These are phyloP conservation scores for Dendrolimus kikuchii DNA, from an alignment of 1,140 invertebrate species.

Conservation along the genomic window DNA sequence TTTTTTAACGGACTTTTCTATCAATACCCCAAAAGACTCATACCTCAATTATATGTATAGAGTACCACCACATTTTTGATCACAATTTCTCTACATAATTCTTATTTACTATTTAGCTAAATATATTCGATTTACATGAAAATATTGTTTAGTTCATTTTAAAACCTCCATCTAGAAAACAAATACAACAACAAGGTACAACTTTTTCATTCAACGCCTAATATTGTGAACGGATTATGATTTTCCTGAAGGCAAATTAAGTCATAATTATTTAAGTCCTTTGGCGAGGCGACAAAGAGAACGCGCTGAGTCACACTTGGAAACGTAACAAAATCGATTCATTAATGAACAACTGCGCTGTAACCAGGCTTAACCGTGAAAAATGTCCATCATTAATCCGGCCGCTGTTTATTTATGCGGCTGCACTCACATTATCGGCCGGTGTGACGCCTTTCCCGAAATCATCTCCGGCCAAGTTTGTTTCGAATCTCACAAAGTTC, in stretches of 20 bases:
- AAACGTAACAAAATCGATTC: slow-evolving; percentile 12
- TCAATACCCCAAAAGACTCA: no score
- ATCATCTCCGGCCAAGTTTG: slow-evolving; percentile 51
- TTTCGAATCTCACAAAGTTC: slow-evolving; percentile 39
- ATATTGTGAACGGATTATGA: no score
- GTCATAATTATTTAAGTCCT: slow-evolving; percentile 7
- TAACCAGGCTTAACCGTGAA: slow-evolving; percentile 37
- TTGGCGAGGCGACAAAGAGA: background rate
- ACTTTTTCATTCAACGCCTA: no score
- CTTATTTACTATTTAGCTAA: no score
- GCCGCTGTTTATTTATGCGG: slow-evolving; percentile 36
- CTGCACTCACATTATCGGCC: slow-evolving; percentile 39
- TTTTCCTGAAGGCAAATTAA: background rate
- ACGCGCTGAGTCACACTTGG: slow-evolving; percentile 9
- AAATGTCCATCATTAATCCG: slow-evolving; percentile 37
- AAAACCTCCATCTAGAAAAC: no score
- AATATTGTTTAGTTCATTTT: no score
- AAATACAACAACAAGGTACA: no score
- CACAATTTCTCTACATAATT: no score
- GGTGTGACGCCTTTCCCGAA: slow-evolving; percentile 48
- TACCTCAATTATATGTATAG: no score
- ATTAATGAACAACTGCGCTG: slow-evolving; percentile 27
- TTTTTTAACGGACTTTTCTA: no score
- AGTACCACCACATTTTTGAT: no score
- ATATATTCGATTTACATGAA: no score